These are phyloP conservation scores for Myotis myotis DNA, from an alignment of 2,797 vertebrate species.

Conservation along the genomic window DNA sequence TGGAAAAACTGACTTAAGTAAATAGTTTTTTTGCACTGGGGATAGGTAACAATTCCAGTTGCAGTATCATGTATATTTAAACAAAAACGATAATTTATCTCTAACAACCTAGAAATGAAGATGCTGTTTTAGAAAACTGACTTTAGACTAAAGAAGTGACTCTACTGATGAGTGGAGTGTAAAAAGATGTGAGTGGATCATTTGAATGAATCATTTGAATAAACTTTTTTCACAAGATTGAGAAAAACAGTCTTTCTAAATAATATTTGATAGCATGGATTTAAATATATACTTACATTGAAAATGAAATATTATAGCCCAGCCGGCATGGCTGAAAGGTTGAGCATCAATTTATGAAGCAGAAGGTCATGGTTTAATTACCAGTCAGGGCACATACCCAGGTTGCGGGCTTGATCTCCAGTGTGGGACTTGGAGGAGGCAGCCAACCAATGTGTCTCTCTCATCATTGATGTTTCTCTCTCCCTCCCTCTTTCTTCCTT, in stretches of 20 bases:
- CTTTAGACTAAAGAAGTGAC: background rate
- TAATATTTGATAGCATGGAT: background rate
- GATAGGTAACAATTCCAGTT: background rate
- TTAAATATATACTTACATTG: background rate
- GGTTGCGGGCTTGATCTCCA: too few species aligned
- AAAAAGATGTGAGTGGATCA: background rate
- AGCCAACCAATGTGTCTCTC: too few species aligned
- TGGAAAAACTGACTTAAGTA: background rate
- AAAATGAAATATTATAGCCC: background rate
- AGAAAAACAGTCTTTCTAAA: background rate
- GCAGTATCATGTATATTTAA: background rate
- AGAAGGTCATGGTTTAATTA: too few species aligned
- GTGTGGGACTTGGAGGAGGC: too few species aligned
- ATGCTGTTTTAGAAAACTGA: conserved; percentile 5
- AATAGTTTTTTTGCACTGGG: background rate
- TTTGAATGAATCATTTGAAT: background rate
- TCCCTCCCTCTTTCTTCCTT: too few species aligned
- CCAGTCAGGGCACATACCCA: too few species aligned
- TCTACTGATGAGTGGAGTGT: background rate
- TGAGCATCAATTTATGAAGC: too few species aligned
- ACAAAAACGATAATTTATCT: background rate
- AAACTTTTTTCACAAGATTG: background rate
- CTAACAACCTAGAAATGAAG: background rate
- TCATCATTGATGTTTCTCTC: too few species aligned
- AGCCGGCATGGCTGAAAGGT: too few species aligned